Evolutionary conservation across 2,113 vertebrate species (phyloP), one percentile per base, ranked within the genome.

Genomic region (Hyla sarda): DNA sequence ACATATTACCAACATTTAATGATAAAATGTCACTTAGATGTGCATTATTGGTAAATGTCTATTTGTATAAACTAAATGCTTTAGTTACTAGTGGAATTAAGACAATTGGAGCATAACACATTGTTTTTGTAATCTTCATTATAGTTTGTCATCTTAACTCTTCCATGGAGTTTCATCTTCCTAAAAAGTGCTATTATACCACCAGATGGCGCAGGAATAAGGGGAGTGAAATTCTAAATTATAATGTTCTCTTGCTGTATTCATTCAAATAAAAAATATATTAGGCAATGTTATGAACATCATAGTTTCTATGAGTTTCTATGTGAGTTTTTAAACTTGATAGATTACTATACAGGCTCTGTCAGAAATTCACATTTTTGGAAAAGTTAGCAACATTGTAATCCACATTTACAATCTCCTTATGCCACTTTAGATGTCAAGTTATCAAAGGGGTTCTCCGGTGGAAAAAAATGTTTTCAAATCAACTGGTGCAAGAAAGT

Each of bases 181-280:
- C 2, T 25, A 1, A 48, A n/a, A 7, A 11, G 41, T 74, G n/a
- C 0, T n/a, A 8, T 62, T 45, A 12, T n/a, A 21, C 77, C 77
- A 80, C 77, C 23, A 80, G 77, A 62, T 80, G 77, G 77, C 34
- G 54, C 19, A 80, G 23, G 34, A 3, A 60, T 23, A 62, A 62
- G 56, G 37, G 14, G 8, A 76, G n/a, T 52, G n/a, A 30, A 16
- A 25, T 1, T 1, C 30, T 9, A n/a, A n/a, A n/a, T 17, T 13
- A 10, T 25, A 23, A 30, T 50, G 7, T 76, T 17, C n/a, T 69
- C 6, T 32, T 67, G 47, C n/a, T 50, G 6, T 52, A 47, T 82
- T 28, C 21, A 23, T 47, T 12, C 41, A 13, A 28, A 48, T 8
- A 1, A 11, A 21, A 37, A 19, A 19, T 21, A 56, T 56, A 56